Percentiles rank a stretch among this genome's conserved stretches.
phyloP scores from a whole-genome alignment of 2,888 invertebrate species.

The Lepidocyrtoides sp. region DNA sequence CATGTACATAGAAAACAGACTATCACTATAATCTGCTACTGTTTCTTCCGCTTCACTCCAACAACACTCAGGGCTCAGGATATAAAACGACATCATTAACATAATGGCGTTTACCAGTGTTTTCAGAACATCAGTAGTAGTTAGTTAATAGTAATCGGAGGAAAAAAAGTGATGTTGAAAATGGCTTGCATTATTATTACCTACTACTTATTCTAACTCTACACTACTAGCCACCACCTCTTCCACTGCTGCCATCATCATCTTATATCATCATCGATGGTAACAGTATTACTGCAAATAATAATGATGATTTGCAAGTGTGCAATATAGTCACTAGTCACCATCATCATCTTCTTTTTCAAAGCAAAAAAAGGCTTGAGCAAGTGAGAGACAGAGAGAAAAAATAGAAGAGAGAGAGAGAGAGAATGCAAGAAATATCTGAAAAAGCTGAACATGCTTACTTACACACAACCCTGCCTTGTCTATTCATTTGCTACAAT shows the following conservation, averaged over 20 bases:
- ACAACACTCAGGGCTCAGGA: neutral
- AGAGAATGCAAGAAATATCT: neutral
- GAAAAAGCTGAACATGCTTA: neutral
- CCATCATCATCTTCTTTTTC: neutral
- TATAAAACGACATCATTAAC: conserved; percentile 37
- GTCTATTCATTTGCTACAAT: neutral
- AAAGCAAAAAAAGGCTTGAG: neutral
- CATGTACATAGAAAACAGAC: neutral
- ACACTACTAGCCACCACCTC: neutral
- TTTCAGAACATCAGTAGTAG: conserved; percentile 14
- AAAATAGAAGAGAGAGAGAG: neutral
- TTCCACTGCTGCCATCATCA: neutral
- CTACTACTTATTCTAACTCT: neutral
- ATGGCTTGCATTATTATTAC: conserved; percentile 43
- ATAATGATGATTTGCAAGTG: conserved; percentile 44
- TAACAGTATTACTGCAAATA: neutral
- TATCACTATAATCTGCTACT: neutral
- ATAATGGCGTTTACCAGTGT: conserved; percentile 46
- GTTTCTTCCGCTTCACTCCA: too few relatives aligned
- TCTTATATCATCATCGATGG: neutral
- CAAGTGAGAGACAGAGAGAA: neutral
- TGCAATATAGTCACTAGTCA: neutral
- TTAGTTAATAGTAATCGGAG: conserved; percentile 29
- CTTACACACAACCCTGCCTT: neutral
- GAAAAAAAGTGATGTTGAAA: conserved; percentile 42